Evolutionary conservation across 2,888 invertebrate genomes (phyloP), one percentile per base, ranked within the genome.

Genomic region (Venusia cambrica): DNA sequence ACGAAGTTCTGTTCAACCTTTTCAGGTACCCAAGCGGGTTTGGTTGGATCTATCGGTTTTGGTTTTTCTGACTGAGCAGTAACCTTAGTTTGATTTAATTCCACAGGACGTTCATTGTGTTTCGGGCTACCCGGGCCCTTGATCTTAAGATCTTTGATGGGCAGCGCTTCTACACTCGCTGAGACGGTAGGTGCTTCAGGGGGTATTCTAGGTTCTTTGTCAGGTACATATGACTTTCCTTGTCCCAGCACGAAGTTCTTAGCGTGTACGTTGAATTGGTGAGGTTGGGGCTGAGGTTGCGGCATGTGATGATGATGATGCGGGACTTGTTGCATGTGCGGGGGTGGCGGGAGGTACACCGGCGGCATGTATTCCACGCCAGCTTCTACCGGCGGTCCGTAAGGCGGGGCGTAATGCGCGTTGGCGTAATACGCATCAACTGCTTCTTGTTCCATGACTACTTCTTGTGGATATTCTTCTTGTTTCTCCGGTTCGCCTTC

Each of bases 251-350:
- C 83, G 62, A 83, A 89, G 57, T 87, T 88, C 51, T 79, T 89
- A 1, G 87, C 88, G 43, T 87, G 84, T 3, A 87, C 87, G 42
- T 88, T 85, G 63, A 89, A 77, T 58, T 87, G 78, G 51, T 88
- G 84, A 9, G 83, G 74, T 27, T 38, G 38, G 1, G 31, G 78
- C 51, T 88, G 84, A 8, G 83, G 73, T 24, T 35, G 38, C 2
- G 22, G 41, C 15, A 36, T 19, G 7, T 30, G 57, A 17, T 68
- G 79, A 27, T 77, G 74, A n/a, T 66, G 71, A 8, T 62, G 75
- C 26, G 57, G 77, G 29, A 78, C 59, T 5, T 62, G 78, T 3
- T 64, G 69, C 5, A 69, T 71, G 38, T 76, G 80, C 6, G 69
- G 76, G 1, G 77, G 79, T 0, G 78, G 84, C 1, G 77, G 80